These are phyloP conservation scores for Epinephelus cyanopodus DNA, from an alignment of 2,113 vertebrate genomes.

Conservation along the genomic window DNA sequence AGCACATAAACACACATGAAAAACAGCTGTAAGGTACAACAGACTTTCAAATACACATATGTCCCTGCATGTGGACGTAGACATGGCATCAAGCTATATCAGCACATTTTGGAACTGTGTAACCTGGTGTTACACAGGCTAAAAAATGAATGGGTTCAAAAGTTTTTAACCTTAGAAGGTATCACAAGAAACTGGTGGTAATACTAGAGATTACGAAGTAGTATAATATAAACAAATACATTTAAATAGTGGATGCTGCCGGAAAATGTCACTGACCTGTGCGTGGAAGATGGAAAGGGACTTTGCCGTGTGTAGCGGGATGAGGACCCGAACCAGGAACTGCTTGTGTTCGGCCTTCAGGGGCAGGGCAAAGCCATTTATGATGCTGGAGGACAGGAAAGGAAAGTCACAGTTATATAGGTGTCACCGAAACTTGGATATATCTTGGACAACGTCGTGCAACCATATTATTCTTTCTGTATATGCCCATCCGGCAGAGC, in stretches of 20 bases:
- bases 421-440: too few relatives aligned
- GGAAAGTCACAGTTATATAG: neutral
- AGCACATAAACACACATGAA: neutral
- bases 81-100: neutral
- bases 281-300: conserved; percentile 94
- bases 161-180: neutral
- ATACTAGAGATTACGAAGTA: neutral
- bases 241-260: too few relatives aligned
- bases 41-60: neutral
- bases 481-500: too few relatives aligned
- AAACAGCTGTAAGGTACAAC: neutral
- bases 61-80: neutral
- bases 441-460: too few relatives aligned
- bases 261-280: conserved; percentile 84
- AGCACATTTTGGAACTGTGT: neutral
- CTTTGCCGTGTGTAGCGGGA: conserved; percentile 93
- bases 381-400: conserved; percentile 85
- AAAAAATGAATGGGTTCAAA: neutral
- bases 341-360: conserved; percentile 95
- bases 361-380: conserved; percentile 94
- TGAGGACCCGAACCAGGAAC: conserved; percentile 93
- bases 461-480: too few relatives aligned
- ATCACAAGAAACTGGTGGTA: neutral
- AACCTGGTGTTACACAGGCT: neutral
- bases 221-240: neutral